phyloP scores from a whole-genome alignment of 2,797 vertebrate species.

The Lacerta agilis region DNA sequence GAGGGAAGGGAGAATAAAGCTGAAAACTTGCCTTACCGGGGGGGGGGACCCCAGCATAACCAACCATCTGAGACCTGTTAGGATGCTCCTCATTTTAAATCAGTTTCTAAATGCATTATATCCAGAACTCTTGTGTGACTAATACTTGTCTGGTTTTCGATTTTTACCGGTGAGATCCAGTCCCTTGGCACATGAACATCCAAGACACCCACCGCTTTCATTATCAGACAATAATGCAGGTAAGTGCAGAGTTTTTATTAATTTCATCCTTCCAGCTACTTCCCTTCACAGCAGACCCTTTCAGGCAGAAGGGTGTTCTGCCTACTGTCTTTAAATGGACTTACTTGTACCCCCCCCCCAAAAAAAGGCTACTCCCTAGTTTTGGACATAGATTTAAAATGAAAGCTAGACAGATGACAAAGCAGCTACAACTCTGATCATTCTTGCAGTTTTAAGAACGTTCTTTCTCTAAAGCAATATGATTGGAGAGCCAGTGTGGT shows the following conservation, averaged over 20 bases:
- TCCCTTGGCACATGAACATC: neutral
- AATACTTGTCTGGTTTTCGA: neutral
- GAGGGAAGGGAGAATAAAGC: neutral
- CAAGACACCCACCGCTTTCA: neutral
- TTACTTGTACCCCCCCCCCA: neutral
- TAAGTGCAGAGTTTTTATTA: neutral
- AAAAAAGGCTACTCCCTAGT: no score
- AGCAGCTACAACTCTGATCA: no score
- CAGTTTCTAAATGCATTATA: conserved; percentile 1
- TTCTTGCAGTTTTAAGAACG: no score
- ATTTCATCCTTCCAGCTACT: neutral
- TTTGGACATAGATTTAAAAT: no score
- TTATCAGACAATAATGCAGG: neutral
- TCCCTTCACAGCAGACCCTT: neutral
- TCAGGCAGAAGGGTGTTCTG: neutral
- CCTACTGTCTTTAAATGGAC: neutral
- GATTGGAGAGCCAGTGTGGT: no score
- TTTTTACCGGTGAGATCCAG: neutral
- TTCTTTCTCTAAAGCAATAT: no score
- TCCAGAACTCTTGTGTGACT: neutral
- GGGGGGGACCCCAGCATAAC: neutral
- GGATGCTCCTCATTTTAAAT: conserved; percentile 14
- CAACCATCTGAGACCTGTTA: conserved; percentile 3
- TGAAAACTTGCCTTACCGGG: neutral
- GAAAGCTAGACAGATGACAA: no score